These are phyloP conservation scores for Helobdella robusta DNA, from an alignment of 2,888 invertebrate species.

Conservation along the genomic window DNA sequence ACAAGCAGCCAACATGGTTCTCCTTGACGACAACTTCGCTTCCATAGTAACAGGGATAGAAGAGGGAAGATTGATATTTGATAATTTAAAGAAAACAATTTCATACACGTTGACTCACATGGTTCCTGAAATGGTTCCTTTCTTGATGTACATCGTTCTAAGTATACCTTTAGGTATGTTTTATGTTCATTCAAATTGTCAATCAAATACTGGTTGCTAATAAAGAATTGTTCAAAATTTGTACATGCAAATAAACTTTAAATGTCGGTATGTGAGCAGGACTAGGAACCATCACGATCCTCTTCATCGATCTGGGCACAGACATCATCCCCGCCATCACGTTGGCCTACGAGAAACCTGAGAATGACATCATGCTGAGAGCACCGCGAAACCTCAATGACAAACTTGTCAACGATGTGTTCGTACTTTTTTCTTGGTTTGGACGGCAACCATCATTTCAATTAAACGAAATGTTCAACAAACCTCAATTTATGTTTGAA, in stretches of 20 bases:
- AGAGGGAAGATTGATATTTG: slow-evolving; percentile 66
- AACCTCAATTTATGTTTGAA: too few relatives aligned
- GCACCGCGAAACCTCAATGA: slow-evolving; percentile 73
- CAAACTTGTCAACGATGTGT: slow-evolving; percentile 69
- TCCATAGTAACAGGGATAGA: slow-evolving; percentile 40
- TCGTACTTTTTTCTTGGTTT: background rate
- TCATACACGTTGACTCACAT: slow-evolving; percentile 90
- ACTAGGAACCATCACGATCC: slow-evolving; percentile 86
- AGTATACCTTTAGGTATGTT: slow-evolving; percentile 83
- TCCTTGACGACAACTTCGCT: slow-evolving; percentile 39
- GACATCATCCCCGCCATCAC: slow-evolving; percentile 63
- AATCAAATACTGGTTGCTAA: too few relatives aligned
- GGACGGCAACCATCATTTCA: background rate
- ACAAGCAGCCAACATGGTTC: slow-evolving; percentile 39
- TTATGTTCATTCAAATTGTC: too few relatives aligned
- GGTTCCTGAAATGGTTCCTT: slow-evolving; percentile 92
- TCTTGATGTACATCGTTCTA: slow-evolving; percentile 86
- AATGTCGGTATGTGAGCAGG: too few relatives aligned
- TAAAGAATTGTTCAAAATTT: too few relatives aligned
- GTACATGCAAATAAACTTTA: too few relatives aligned
- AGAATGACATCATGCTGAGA: slow-evolving; percentile 85
- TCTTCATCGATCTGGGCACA: slow-evolving; percentile 95
- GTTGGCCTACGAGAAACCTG: slow-evolving; percentile 52
- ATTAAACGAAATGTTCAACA: too few relatives aligned
- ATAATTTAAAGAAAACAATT: slow-evolving; percentile 92